These are phyloP conservation scores for Meleagris gallopavo DNA, from an alignment of 2,113 vertebrate species.

Conservation along the genomic window DNA sequence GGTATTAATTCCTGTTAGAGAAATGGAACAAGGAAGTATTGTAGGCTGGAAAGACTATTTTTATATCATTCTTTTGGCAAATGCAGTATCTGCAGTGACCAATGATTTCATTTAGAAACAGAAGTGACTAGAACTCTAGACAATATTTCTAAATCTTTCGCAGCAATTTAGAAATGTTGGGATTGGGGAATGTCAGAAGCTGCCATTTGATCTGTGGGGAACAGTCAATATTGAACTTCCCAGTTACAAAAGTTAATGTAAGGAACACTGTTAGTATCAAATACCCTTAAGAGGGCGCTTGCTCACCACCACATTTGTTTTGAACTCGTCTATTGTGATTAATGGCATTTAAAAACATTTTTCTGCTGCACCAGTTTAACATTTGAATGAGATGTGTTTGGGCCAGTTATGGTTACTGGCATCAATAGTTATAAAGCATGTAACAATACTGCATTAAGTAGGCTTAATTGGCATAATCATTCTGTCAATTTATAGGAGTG, in stretches of 20 bases:
- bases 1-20: neutral
- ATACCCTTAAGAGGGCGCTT: neutral
- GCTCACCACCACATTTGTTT: neutral
- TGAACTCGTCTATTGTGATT: neutral
- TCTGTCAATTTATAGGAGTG: neutral
- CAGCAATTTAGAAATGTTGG: neutral
- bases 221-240: neutral
- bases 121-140: neutral
- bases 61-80: neutral
- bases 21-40: neutral
- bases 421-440: neutral
- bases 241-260: neutral
- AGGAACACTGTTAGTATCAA: neutral
- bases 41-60: neutral
- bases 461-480: neutral
- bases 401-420: neutral
- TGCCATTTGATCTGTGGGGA: neutral
- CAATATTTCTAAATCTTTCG: neutral
- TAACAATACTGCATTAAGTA: neutral
- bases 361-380: neutral
- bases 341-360: neutral
- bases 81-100: neutral
- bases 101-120: neutral
- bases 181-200: neutral
- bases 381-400: neutral